These are phyloP conservation scores for Otocyon megalotis DNA, from an alignment of 2,113 vertebrate genomes.

Conservation along the genomic window DNA sequence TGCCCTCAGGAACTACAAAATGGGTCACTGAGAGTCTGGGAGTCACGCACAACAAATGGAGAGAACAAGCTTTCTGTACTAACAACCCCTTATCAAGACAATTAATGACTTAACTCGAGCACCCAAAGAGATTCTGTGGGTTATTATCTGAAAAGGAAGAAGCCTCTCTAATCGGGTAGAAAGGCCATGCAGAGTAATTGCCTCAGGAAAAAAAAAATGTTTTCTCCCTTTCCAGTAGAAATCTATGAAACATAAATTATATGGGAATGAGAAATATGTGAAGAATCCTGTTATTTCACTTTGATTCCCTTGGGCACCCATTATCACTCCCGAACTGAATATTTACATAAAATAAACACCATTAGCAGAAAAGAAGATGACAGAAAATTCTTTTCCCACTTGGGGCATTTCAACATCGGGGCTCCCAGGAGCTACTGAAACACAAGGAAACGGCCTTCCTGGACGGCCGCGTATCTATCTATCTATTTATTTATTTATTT, in stretches of 20 bases:
- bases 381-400: constrained; percentile 34
- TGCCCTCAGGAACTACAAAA: background rate
- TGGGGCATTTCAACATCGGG: background rate
- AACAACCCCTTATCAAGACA: background rate
- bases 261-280: background rate
- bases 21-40: background rate
- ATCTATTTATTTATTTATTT: constrained; percentile 50
- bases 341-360: constrained; percentile 44
- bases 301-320: background rate
- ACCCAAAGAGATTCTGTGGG: background rate
- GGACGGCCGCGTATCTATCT: background rate
- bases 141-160: background rate
- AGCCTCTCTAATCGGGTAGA: background rate
- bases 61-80: background rate
- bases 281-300: background rate
- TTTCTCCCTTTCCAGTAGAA: constrained; percentile 34
- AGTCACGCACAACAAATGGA: background rate
- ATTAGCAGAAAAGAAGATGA: constrained; percentile 21
- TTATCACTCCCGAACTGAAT: background rate
- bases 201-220: background rate
- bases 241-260: constrained; percentile 22
- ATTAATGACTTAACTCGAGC: background rate
- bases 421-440: background rate
- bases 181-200: background rate
- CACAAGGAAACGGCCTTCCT: background rate